These are phyloP conservation scores for Thumatha senex DNA, from an alignment of 2,888 invertebrate genomes.

Conservation along the genomic window DNA sequence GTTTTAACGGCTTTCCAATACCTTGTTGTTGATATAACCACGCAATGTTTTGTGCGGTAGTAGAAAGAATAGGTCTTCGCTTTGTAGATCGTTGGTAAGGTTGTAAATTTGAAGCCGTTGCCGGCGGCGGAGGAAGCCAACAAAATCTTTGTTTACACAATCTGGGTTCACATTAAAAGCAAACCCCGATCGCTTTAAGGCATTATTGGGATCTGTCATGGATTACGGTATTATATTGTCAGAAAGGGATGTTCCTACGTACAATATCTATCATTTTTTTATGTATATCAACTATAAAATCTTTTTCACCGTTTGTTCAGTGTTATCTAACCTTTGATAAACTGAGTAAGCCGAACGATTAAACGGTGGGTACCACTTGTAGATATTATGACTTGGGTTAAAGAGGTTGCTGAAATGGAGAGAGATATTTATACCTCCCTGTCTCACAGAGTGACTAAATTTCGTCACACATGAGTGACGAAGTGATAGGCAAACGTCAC, in stretches of 20 bases:
- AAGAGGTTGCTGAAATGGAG: no score
- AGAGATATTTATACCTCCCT: no score
- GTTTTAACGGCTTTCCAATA: neutral
- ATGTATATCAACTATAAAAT: no score
- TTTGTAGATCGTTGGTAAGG: slow-evolving; percentile 1
- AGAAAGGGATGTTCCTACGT: slow-evolving; percentile 34
- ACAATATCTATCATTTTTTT: no score
- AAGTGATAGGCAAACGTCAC: no score
- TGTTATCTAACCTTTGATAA: no score
- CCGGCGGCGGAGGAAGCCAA: slow-evolving; percentile 59
- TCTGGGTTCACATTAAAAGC: slow-evolving; percentile 63
- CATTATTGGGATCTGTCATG: slow-evolving; percentile 59
- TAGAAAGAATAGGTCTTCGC: neutral
- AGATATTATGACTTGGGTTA: no score
- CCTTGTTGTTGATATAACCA: neutral
- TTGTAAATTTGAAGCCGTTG: slow-evolving; percentile 21
- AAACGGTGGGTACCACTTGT: no score
- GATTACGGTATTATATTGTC: slow-evolving; percentile 52
- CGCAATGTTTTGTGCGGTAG: slow-evolving; percentile 7
- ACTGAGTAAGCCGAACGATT: no score
- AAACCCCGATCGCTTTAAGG: slow-evolving; percentile 63
- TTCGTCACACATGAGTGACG: no score
- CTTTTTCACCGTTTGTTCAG: no score
- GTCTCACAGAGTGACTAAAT: no score
- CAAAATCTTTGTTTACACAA: slow-evolving; percentile 74